phyloP scores from a whole-genome alignment of 2,888 invertebrate genomes.

The Hirtodrosophila histrioides region DNA sequence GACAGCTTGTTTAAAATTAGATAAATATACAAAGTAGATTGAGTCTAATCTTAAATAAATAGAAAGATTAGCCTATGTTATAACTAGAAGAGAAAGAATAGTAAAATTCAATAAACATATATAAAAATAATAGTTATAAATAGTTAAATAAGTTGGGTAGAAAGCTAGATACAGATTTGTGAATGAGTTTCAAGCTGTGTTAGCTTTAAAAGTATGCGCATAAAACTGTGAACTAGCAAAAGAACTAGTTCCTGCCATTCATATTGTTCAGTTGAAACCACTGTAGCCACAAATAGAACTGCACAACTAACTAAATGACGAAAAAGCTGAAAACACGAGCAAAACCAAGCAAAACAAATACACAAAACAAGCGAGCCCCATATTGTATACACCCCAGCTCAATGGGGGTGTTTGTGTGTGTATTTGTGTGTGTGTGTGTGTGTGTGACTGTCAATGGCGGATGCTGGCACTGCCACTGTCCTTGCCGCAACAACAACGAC shows the following conservation, averaged over 20 bases:
- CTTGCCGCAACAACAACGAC: constrained; percentile 43
- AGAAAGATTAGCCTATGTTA: too few species aligned
- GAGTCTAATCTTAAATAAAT: too few species aligned
- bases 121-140: too few species aligned
- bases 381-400: constrained; percentile 28
- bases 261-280: constrained; percentile 17
- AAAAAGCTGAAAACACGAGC: constrained; percentile 40
- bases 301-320: constrained; percentile 39
- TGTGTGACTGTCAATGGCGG: constrained; percentile 72
- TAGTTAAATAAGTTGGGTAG: too few species aligned
- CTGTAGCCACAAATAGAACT: constrained; percentile 14
- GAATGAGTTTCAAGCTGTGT: too few species aligned
- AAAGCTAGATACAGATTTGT: too few species aligned
- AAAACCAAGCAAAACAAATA: constrained; percentile 53
- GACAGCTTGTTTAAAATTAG: too few species aligned
- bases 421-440: constrained; percentile 41
- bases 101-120: too few species aligned
- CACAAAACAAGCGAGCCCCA: constrained; percentile 34
- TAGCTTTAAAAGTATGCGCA: too few species aligned
- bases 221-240: background rate
- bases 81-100: too few species aligned
- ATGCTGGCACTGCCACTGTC: constrained; percentile 65
- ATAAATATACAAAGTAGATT: too few species aligned
- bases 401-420: constrained; percentile 11
- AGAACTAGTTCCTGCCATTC: constrained; percentile 28